These are phyloP conservation scores for Sporophila hypoxantha DNA, from an alignment of 2,113 vertebrate genomes.

Conservation along the genomic window DNA sequence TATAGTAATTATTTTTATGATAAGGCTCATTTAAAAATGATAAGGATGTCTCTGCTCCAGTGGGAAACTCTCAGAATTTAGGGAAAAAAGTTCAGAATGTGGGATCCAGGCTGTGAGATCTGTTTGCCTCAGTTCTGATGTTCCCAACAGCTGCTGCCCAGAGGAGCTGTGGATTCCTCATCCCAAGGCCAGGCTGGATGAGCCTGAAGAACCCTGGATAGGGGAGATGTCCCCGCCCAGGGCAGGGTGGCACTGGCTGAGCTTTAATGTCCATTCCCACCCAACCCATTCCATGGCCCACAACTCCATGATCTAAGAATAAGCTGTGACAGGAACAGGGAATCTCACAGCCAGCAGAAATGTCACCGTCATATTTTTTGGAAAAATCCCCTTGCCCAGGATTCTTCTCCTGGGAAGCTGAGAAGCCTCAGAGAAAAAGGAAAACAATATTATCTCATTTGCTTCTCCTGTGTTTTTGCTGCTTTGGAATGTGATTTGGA, in stretches of 20 bases:
- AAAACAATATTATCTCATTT: too few species aligned
- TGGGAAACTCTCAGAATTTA: not conserved
- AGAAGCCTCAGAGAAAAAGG: too few species aligned
- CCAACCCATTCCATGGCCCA: not conserved
- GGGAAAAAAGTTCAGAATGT: rapidly evolving
- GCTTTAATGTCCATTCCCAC: rapidly evolving
- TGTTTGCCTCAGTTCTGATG: not conserved
- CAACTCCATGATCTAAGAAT: not conserved
- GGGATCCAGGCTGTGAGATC: not conserved
- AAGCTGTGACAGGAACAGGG: not conserved
- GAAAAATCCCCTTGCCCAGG: too few species aligned
- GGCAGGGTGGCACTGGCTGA: not conserved
- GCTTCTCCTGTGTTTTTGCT: too few species aligned
- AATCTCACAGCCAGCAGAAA: not conserved
- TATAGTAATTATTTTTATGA: not conserved
- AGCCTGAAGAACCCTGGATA: not conserved
- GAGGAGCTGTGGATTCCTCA: not conserved
- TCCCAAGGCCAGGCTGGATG: not conserved
- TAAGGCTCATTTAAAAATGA: rapidly evolving
- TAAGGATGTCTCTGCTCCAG: rapidly evolving
- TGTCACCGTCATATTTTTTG: too few species aligned
- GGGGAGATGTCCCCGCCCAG: not conserved
- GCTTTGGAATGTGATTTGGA: too few species aligned
- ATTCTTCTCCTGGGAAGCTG: too few species aligned
- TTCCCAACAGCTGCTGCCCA: not conserved